Base-by-base conservation (phyloP, 2,113 vertebrate genomes). In the Apteryx mantelli region DNA sequence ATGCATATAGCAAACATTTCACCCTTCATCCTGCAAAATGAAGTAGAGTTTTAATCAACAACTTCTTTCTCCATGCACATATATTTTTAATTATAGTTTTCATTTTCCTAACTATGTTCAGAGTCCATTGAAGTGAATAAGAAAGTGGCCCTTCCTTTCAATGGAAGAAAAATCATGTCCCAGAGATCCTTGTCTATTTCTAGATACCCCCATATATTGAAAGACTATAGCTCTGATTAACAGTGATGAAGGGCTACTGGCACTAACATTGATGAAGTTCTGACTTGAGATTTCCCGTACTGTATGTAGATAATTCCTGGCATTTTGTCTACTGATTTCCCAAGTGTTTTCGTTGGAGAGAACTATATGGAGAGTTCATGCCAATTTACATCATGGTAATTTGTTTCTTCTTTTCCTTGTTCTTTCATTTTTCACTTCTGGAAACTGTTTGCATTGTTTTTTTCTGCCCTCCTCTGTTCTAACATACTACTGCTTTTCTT, bases 181-280 rank as follows among this genome's bases (percentile, higher is more conserved):
- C 8, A 14, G 50, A 63, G 20, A 92, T 9, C 30, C 22, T 3
- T 42, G 18, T 58, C 9, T 89, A 11, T 60, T 88, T 28, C 46
- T 70, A 66, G 66, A 48, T 60, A 83, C 16, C 36, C 34, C 46
- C 30, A 81, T 13, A 0, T 0, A 75, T 3, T 82, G 63, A 63
- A 95, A 94, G n/a, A 63, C 87, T 44, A 74, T 87, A 89, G 13
- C 26, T 85, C 21, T 86, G 64, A 89, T 58, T 82, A 89, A 36
- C 0, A 0, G 10, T 3, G 1, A 70, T 63, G 53, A 85, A 18
- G 28, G 25, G 25, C 38, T 89, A 4, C 42, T 89, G 48, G 19
- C 22, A 95, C 17, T 95, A 40, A 70, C 20, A 55, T 11, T 2
- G 6, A 64, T 46, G 52, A 92, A 76, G 30, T 89, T 92, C 58